These are phyloP conservation scores for Coptodon bakossiorum DNA, from an alignment of 2,113 vertebrate genomes.

Conservation along the genomic window DNA sequence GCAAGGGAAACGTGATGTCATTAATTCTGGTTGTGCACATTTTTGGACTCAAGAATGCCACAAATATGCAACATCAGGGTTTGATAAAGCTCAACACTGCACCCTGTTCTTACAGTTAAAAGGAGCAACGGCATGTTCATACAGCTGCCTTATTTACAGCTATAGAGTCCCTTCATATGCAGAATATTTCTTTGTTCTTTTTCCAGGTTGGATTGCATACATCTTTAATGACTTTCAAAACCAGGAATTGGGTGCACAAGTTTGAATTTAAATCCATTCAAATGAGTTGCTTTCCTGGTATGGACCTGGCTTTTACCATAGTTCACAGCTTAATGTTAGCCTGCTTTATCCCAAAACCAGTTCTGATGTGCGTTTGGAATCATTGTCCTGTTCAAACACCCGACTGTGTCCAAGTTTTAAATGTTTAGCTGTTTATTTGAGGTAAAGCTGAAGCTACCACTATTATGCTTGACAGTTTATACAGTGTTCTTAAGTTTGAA, in stretches of 20 bases:
- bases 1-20: constrained; percentile 8
- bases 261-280: background rate
- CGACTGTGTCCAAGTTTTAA: background rate
- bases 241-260: background rate
- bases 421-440: background rate
- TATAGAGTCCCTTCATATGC: background rate
- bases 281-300: background rate
- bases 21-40: background rate
- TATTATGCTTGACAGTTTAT: background rate
- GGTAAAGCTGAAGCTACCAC: background rate
- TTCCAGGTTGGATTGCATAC: background rate
- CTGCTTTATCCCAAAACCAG: background rate
- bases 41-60: background rate
- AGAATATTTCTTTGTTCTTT: background rate
- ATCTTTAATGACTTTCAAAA: background rate
- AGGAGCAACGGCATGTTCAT: background rate
- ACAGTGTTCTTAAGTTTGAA: background rate
- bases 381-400: background rate
- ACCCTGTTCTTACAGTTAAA: background rate
- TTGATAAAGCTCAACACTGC: background rate
- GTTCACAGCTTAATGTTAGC: background rate
- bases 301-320: background rate
- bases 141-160: background rate
- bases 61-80: constrained; percentile 27
- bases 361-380: background rate